Evolutionary conservation across 2,888 invertebrate species (phyloP).

Genomic region (Palloptera scutellata): DNA sequence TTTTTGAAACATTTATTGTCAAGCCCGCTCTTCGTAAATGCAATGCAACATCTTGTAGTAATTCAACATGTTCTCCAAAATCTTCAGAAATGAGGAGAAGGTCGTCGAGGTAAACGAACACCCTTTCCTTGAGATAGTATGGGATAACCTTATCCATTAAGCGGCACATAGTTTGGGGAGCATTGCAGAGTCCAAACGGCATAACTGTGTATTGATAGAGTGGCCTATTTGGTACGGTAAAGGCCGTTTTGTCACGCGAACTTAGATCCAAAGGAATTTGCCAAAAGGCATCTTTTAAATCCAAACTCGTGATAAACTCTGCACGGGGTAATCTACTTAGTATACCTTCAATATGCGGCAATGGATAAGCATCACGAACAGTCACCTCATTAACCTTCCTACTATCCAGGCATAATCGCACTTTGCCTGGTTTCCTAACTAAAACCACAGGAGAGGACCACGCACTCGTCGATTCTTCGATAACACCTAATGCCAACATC

Average conservation of each 20-base stretch:
- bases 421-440: constrained; percentile 15
- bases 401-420: constrained; percentile 13
- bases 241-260: constrained; percentile 28
- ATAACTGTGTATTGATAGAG: constrained; percentile 19
- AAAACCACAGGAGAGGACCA: constrained; percentile 14
- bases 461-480: constrained; percentile 29
- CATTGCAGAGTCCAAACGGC: constrained; percentile 22
- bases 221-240: constrained; percentile 19
- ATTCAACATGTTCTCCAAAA: constrained; percentile 21
- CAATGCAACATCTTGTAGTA: constrained; percentile 22
- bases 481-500: constrained; percentile 21
- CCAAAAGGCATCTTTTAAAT: constrained; percentile 34
- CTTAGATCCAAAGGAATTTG: constrained; percentile 25
- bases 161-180: constrained; percentile 12
- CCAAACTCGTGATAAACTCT: constrained; percentile 25
- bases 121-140: constrained; percentile 13
- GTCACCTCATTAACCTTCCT: constrained; percentile 23
- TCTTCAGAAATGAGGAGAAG: constrained; percentile 31
- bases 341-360: constrained; percentile 27
- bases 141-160: constrained; percentile 34
- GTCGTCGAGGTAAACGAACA: constrained; percentile 36
- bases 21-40: constrained; percentile 21
- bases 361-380: constrained; percentile 21
- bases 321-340: constrained; percentile 12
- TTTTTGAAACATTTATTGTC: constrained; percentile 31